Conservation (phyloP, 1,140 invertebrate genomes). For the Drosophila triauraria region DNA sequence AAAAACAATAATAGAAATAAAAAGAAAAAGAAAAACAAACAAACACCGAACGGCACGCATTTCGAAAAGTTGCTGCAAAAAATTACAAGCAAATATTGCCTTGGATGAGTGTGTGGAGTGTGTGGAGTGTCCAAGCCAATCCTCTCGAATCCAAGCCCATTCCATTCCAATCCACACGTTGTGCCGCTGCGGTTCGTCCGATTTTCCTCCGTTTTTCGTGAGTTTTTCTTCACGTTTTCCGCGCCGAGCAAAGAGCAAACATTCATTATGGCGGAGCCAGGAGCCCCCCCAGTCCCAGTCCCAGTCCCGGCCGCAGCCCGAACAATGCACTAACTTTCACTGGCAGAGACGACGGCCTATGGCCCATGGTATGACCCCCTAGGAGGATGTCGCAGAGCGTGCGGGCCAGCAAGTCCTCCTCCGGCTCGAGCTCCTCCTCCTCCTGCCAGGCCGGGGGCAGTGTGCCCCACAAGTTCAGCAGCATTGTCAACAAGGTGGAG, state of each 20-base stretch:
- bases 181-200: slow-evolving; percentile 37
- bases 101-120: slow-evolving; percentile 11
- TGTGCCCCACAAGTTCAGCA: slow-evolving; percentile 75
- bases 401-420: slow-evolving; percentile 60
- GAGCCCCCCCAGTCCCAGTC: not conserved
- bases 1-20: slow-evolving; percentile 51
- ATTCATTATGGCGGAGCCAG: slow-evolving; percentile 52
- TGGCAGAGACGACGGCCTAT: slow-evolving; percentile 36
- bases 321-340: slow-evolving; percentile 77
- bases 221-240: slow-evolving; percentile 31
- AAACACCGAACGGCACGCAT: slow-evolving; percentile 44
- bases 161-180: slow-evolving; percentile 16
- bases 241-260: slow-evolving; percentile 62
- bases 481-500: slow-evolving; percentile 83
- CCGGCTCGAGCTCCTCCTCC: not conserved
- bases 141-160: slow-evolving; percentile 10
- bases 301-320: slow-evolving; percentile 1
- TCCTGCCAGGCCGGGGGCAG: slow-evolving; percentile 45
- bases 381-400: slow-evolving; percentile 68
- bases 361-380: slow-evolving; percentile 6
- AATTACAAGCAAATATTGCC: slow-evolving; percentile 9
- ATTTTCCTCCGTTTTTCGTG: slow-evolving; percentile 10
- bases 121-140: not conserved
- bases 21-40: slow-evolving; percentile 43
- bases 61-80: slow-evolving; percentile 18